Evolutionary conservation across 1,140 invertebrate genomes (phyloP), one percentile per base, ranked within the genome.

Genomic region (Trachymyrmex septentrionalis): DNA sequence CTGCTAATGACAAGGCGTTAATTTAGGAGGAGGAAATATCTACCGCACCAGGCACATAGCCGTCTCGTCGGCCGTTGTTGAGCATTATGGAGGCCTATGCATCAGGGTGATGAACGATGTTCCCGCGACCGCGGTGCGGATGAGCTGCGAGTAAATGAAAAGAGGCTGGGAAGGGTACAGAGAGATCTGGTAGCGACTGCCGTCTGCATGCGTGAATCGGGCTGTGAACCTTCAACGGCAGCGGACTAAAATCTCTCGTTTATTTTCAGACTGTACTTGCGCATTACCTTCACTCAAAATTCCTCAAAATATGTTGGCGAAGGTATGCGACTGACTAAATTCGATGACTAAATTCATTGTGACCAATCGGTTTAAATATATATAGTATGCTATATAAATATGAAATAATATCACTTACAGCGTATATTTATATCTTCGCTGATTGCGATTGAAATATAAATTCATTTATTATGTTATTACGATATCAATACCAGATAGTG

Each of bases 1-100:
- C 86, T 90, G 80, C 90, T 94, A 94, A 94, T 93, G 93, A 94
- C 92, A 91, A 93, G 92, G 91, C 93, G 92, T 92, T 94, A 93
- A 94, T 94, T 93, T 90, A 92, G 89, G 91, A 87, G 85, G 87
- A 91, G 91, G 88, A 92, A 91, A 92, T 88, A 84, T 86, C 87
- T 87, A 81, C 80, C 81, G 84, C 77, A 19, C 61, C 48, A 87
- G 89, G 86, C 85, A 88, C 85, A 88, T 73, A 88, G 82, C 86
- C 78, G 90, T 87, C 87, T 90, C 84, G 89, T 86, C 82, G 85
- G 78, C 88, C 75, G 66, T 87, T 87, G 89, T 92, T 88, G 84
- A 88, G 85, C 77, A 72, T 93, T 92, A 91, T 92, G 92, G 91
- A 87, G 77, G 90, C 88, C 88, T 90, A 92, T 92, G 89, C 88